Evolutionary conservation across 2,797 vertebrate genomes (phyloP).

Genomic region (Pyrocephalus nanus): DNA sequence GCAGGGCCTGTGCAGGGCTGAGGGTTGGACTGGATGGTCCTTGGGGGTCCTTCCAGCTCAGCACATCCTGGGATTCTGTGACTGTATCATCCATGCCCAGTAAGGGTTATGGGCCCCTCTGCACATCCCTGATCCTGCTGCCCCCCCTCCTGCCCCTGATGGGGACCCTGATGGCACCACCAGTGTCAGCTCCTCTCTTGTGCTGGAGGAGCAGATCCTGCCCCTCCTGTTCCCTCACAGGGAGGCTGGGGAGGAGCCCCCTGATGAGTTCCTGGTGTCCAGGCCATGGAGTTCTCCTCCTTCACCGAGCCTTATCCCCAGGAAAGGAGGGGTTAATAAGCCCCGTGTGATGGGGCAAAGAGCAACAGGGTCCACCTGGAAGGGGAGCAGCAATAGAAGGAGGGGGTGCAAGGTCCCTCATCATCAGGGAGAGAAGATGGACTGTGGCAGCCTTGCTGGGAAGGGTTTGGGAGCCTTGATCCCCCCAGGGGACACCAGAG

Average conservation of each 20-base stretch:
- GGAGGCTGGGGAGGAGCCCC: neutral
- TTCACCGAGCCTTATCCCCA: neutral
- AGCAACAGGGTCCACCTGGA: neutral
- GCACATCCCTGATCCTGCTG: neutral
- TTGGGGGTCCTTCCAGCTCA: neutral
- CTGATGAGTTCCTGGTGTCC: neutral
- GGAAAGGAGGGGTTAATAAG: neutral
- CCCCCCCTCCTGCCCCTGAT: neutral
- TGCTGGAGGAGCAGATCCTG: neutral
- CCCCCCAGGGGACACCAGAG: neutral
- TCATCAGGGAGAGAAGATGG: neutral
- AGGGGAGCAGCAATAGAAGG: neutral
- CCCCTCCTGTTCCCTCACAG: too few relatives aligned
- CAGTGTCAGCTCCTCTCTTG: neutral
- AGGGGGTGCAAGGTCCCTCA: neutral
- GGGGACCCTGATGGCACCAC: neutral
- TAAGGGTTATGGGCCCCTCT: neutral
- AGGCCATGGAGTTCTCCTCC: neutral
- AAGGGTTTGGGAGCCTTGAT: fast-evolving
- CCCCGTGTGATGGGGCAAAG: fast-evolving
- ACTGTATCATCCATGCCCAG: neutral
- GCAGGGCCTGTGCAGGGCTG: neutral
- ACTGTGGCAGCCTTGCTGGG: neutral
- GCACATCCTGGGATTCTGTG: neutral
- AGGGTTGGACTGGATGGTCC: neutral